phyloP scores from a whole-genome alignment of 2,888 invertebrate species.

The Drosophila pseudotakahashii region DNA sequence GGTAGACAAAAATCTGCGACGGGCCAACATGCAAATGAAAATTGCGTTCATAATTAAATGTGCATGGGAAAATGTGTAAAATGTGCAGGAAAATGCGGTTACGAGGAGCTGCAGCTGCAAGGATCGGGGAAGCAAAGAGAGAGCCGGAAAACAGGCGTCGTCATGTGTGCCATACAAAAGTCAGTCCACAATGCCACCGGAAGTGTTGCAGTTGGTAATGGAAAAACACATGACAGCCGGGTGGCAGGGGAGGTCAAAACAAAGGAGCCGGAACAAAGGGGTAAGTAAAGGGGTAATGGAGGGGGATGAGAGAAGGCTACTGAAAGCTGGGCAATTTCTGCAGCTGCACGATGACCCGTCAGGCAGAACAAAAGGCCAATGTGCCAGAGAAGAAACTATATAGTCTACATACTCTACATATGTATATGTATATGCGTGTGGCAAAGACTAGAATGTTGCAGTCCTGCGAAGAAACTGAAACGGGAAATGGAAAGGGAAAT shows the following conservation, averaged over 20 bases:
- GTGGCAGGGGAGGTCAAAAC: slow-evolving; percentile 7
- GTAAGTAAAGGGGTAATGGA: neutral
- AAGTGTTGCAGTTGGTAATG: slow-evolving; percentile 53
- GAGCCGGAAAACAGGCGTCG: slow-evolving; percentile 26
- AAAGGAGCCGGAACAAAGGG: slow-evolving; percentile 11
- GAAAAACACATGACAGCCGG: slow-evolving; percentile 62
- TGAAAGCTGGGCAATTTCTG: slow-evolving; percentile 32
- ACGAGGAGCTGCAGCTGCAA: neutral
- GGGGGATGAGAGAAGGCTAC: neutral
- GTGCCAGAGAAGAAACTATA: slow-evolving; percentile 31
- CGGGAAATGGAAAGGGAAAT: neutral
- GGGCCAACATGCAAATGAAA: slow-evolving; percentile 51
- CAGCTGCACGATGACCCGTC: slow-evolving; percentile 50
- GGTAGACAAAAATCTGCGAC: slow-evolving; percentile 42
- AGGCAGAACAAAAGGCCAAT: slow-evolving; percentile 24
- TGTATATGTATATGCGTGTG: slow-evolving; percentile 43
- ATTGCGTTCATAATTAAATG: slow-evolving; percentile 66
- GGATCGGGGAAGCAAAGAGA: neutral
- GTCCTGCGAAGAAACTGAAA: slow-evolving; percentile 3
- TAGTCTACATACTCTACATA: slow-evolving; percentile 50
- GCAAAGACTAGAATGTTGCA: slow-evolving; percentile 50
- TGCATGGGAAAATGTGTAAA: slow-evolving; percentile 43
- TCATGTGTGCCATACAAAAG: slow-evolving; percentile 47
- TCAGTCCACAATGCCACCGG: slow-evolving; percentile 42
- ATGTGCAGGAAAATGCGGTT: slow-evolving; percentile 37